Base-by-base conservation (phyloP, 2,888 invertebrate genomes). In the Xanthia togata region DNA sequence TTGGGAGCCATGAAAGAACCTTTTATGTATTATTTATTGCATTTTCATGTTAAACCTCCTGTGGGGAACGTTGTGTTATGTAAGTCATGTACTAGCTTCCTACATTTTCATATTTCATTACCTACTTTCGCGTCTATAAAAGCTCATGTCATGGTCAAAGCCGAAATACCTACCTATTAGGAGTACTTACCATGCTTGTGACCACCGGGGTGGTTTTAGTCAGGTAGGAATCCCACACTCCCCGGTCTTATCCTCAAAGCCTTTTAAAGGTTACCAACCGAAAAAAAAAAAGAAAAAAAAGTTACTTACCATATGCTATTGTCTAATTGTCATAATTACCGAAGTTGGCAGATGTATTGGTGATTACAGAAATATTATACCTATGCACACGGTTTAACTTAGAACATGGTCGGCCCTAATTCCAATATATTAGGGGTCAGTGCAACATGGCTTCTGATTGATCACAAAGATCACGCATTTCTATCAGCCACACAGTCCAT, bases 11-110 rank as follows among this genome's bases (percentile, higher is more conserved):
- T 67, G 55, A 60, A 57, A 41, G 35, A 55, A 17, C 55, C 47
- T 77, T 76, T 76, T 62, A 67, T 70, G 2, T 70, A 44, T 62
- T 70, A 67, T 82, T 82, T 82, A 82, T 76, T 70, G 50, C 31
- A 9, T 82, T 70, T 47, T 65, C 82, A 76, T 76, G 80, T 82
- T 63, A 76, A 63, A 50, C 26, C 53, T 70, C 69, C 55, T 41
- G 31, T 14, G 47, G 68, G n/a, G 50, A 80, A 47, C 31, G 1
- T 41, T 55, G 35, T 44, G 9, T 4, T 47, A 20, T 8, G 50
- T 50, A 20, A 20, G 2, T 50, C 20, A 50, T 14, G 50, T 50
- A 38, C n/a, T 44, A 4, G 50, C 23, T 31, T n/a, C 14, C 14
- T 57, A n/a, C 6, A 47, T 76, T 76, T 57, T 57, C 23, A 57